A percentile compares a stretch with the other conserved stretches of the same genome.
These are phyloP conservation scores for Hartigia nigra DNA, from an alignment of 2,888 invertebrate species.

Conservation along the genomic window DNA sequence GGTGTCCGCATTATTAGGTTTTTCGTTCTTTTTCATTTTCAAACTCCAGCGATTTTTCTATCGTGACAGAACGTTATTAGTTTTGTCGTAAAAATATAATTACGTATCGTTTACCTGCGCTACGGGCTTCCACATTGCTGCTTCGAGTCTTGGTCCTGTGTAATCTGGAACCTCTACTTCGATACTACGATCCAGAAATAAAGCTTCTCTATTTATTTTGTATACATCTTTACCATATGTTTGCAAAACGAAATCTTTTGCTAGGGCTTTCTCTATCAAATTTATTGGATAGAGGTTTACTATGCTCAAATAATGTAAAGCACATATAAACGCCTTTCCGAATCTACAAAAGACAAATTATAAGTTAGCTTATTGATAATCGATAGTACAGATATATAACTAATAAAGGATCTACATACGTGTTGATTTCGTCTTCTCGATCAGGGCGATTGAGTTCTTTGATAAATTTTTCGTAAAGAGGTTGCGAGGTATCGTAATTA, in stretches of 20 bases:
- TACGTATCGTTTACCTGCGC: slow-evolving; percentile 64
- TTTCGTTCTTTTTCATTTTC: not conserved
- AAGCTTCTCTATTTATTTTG: slow-evolving; percentile 70
- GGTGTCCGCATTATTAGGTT: not conserved
- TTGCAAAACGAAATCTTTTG: slow-evolving; percentile 70
- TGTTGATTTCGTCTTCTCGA: slow-evolving; percentile 70
- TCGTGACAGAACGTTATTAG: not conserved
- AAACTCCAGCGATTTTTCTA: not conserved
- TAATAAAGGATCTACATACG: slow-evolving; percentile 28
- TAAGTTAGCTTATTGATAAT: not conserved
- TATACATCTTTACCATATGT: slow-evolving; percentile 69
- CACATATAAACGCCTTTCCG: slow-evolving; percentile 25
- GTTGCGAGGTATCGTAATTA: slow-evolving; percentile 67
- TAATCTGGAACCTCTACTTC: slow-evolving; percentile 73
- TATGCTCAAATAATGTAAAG: slow-evolving; percentile 71
- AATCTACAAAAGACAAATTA: slow-evolving; percentile 32
- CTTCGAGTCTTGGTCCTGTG: slow-evolving; percentile 69
- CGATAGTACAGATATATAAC: not conserved
- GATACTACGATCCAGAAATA: slow-evolving; percentile 73
- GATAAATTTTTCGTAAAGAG: slow-evolving; percentile 66
- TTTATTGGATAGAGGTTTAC: slow-evolving; percentile 71
- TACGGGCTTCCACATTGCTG: slow-evolving; percentile 67
- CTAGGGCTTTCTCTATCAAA: slow-evolving; percentile 71
- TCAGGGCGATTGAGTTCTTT: slow-evolving; percentile 69
- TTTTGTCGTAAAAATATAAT: not conserved